Percentiles rank a stretch among this genome's conserved stretches.
Evolutionary conservation across 2,113 vertebrate genomes (phyloP).

Genomic region (Lophotis ruficrista): DNA sequence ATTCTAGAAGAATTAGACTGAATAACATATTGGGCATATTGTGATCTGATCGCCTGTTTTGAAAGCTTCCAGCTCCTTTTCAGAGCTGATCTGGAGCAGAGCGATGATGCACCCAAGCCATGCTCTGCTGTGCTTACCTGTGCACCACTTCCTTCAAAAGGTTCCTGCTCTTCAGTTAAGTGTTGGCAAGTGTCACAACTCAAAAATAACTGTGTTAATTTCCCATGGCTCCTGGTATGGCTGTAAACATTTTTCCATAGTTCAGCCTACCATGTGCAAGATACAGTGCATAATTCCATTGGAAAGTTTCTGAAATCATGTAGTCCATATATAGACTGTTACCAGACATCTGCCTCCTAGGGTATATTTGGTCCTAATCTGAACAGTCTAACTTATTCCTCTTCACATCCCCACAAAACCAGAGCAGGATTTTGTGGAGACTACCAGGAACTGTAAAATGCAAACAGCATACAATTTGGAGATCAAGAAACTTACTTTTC

Average conservation of each 20-base stretch:
- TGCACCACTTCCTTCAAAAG: not conserved
- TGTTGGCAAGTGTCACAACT: not conserved
- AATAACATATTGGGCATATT: not conserved
- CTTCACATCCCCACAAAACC: not conserved
- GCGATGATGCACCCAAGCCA: not conserved
- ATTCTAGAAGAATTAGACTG: not conserved
- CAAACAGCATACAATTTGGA: not conserved
- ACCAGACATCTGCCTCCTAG: not conserved
- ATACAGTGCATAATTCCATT: not conserved
- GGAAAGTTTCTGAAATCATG: not conserved
- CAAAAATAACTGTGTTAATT: not conserved
- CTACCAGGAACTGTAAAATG: not conserved
- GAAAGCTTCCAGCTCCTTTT: not conserved
- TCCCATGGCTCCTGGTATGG: not conserved
- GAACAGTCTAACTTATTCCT: not conserved
- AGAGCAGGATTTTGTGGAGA: not conserved
- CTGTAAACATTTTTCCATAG: not conserved
- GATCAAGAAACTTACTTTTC: not conserved
- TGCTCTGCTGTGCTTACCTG: not conserved
- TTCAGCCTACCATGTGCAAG: not conserved
- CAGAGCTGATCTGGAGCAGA: not conserved
- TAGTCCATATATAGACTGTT: not conserved
- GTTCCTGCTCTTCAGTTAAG: not conserved
- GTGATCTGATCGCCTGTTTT: not conserved
- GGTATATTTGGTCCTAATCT: rapidly evolving